These are phyloP conservation scores for Euphonia xanthogaster DNA, from an alignment of 2,797 vertebrate species.

Conservation along the genomic window DNA sequence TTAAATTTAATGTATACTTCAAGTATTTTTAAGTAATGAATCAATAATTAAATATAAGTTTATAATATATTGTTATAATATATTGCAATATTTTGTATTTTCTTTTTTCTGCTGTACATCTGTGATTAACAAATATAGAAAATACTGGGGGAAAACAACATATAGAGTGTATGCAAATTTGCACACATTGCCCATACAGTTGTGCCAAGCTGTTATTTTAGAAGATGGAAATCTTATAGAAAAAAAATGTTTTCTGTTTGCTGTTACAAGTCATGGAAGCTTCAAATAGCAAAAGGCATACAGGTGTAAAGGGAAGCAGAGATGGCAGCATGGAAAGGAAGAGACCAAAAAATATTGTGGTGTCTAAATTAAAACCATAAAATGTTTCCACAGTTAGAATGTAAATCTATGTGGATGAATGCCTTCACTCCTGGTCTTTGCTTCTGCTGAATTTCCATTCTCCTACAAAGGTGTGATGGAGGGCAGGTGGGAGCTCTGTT, in stretches of 20 bases:
- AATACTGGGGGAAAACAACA: not conserved
- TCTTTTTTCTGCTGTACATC: not conserved
- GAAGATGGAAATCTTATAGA: not conserved
- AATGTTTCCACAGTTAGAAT: not conserved
- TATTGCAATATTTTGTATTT: not conserved
- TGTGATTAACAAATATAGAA: not conserved
- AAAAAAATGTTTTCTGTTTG: not conserved
- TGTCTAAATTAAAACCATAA: not conserved
- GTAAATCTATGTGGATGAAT: not conserved
- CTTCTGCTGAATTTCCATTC: not conserved
- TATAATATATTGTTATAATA: conserved; percentile 26
- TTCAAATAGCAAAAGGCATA: not conserved
- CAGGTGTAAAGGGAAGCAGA: not conserved
- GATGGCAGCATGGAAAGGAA: not conserved
- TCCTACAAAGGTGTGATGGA: not conserved
- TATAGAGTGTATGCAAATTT: not conserved
- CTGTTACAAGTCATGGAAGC: not conserved
- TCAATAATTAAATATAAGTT: conserved; percentile 34
- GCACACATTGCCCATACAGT: not conserved
- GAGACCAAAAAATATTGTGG: not conserved
- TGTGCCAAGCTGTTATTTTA: not conserved
- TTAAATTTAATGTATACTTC: conserved; percentile 56
- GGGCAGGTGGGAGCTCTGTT: not conserved
- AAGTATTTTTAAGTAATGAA: conserved; percentile 18
- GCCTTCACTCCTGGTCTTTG: not conserved